Conservation (phyloP, 2,888 invertebrate genomes). For the Acronicta psi region DNA sequence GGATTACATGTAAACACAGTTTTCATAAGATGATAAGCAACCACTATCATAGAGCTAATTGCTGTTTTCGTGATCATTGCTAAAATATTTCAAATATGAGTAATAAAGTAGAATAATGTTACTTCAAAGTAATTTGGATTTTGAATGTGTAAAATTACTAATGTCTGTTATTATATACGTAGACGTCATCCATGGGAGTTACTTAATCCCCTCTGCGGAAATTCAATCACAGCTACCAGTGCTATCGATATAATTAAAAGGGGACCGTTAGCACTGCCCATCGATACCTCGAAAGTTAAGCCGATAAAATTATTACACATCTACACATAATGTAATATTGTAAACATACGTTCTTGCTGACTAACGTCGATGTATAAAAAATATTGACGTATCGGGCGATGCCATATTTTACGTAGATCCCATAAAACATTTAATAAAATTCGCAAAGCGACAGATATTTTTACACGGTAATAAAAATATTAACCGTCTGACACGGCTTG, state of each 20-base stretch:
- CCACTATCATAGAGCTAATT: too few relatives aligned
- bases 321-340: conserved; percentile 20
- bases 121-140: too few relatives aligned
- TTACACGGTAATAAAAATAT: conserved; percentile 8
- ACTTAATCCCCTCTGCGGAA: conserved; percentile 57
- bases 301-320: conserved; percentile 31
- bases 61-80: too few relatives aligned
- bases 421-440: conserved; percentile 2
- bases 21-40: too few relatives aligned
- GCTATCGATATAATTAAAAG: conserved; percentile 50
- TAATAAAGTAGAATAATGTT: too few relatives aligned
- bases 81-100: too few relatives aligned
- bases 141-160: conserved; percentile 11
- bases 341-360: conserved; percentile 30
- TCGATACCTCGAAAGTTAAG: conserved; percentile 24
- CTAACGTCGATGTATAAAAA: conserved; percentile 13
- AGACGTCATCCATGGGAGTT: conserved; percentile 17
- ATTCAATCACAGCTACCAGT: conserved; percentile 61
- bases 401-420: not conserved
- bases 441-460: conserved; percentile 6
- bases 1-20: too few relatives aligned
- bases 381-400: conserved; percentile 1
- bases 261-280: conserved; percentile 38
- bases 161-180: conserved; percentile 32
- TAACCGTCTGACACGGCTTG: conserved; percentile 9